These are phyloP conservation scores for Thelaira solivaga DNA, from an alignment of 2,888 invertebrate species.

Conservation along the genomic window DNA sequence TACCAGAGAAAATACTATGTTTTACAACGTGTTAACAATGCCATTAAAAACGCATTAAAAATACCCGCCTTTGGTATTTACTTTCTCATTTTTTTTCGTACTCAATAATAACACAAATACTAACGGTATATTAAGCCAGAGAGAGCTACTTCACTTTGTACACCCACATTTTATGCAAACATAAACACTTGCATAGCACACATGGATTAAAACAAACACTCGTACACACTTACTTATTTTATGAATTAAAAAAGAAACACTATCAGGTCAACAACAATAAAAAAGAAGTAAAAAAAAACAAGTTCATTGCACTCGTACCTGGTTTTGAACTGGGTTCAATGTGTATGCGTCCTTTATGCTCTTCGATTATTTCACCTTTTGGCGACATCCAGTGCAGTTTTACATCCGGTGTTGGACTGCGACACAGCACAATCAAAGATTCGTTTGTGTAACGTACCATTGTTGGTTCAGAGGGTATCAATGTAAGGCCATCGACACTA, in stretches of 20 bases:
- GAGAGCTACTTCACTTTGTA: too few relatives aligned
- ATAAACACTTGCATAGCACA: not conserved
- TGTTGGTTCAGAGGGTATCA: constrained; percentile 73
- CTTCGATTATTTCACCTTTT: constrained; percentile 74
- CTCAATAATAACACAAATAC: not conserved
- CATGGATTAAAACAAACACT: constrained; percentile 8
- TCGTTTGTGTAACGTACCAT: constrained; percentile 77
- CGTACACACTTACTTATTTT: too few relatives aligned
- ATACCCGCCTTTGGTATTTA: constrained; percentile 30
- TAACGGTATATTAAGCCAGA: not conserved
- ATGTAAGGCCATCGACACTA: constrained; percentile 65
- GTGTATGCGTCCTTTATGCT: constrained; percentile 77
- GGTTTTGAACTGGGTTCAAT: constrained; percentile 73
- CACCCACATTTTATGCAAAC: not conserved
- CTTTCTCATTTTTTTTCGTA: too few relatives aligned
- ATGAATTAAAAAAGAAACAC: too few relatives aligned
- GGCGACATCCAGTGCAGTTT: constrained; percentile 76
- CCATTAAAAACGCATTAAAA: constrained; percentile 62
- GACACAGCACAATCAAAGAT: constrained; percentile 77
- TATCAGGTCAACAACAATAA: not conserved
- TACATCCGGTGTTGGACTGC: constrained; percentile 69
- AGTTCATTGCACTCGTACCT: constrained; percentile 65
- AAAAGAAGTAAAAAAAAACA: not conserved
- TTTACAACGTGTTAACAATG: constrained; percentile 58
- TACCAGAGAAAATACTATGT: constrained; percentile 20